phyloP scores from a whole-genome alignment of 1,140 invertebrate species.

The Subanguina moxae region DNA sequence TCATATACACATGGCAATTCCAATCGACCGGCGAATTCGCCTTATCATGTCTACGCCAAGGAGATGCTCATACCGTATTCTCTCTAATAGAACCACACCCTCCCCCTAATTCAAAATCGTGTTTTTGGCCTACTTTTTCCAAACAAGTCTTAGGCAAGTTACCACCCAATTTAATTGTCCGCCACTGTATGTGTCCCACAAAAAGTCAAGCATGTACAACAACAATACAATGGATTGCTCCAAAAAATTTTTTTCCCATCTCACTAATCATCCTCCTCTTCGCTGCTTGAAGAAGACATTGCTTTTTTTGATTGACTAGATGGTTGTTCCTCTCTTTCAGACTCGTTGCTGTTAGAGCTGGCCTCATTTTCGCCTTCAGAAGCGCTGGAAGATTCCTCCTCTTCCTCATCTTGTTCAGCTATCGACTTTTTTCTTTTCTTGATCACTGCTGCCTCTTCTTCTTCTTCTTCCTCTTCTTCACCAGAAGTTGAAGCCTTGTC shows the following conservation, averaged over 20 bases:
- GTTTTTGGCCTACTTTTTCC: no score
- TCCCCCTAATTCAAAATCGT: no score
- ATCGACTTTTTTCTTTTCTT: slow-evolving; percentile 1
- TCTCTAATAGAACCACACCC: no score
- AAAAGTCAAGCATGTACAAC: background rate
- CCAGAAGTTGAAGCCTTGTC: background rate
- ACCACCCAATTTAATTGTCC: no score
- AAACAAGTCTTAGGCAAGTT: no score
- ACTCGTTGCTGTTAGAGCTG: slow-evolving; percentile 2
- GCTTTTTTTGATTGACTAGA: background rate
- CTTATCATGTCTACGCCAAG: no score
- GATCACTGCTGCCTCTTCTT: slow-evolving; percentile 10
- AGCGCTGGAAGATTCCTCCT: slow-evolving; percentile 13
- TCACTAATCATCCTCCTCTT: slow-evolving; percentile 1
- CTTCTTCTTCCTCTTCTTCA: slow-evolving; percentile 9
- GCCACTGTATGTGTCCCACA: no score
- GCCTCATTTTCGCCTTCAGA: slow-evolving; percentile 10
- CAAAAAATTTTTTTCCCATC: background rate
- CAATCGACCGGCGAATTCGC: no score
- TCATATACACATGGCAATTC: no score
- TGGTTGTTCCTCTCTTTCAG: background rate
- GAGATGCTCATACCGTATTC: no score
- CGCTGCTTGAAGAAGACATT: background rate
- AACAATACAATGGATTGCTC: background rate
- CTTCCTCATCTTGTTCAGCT: slow-evolving; percentile 15